These are phyloP conservation scores for Ursus arctos DNA, from an alignment of 2,113 vertebrate species.

Conservation along the genomic window DNA sequence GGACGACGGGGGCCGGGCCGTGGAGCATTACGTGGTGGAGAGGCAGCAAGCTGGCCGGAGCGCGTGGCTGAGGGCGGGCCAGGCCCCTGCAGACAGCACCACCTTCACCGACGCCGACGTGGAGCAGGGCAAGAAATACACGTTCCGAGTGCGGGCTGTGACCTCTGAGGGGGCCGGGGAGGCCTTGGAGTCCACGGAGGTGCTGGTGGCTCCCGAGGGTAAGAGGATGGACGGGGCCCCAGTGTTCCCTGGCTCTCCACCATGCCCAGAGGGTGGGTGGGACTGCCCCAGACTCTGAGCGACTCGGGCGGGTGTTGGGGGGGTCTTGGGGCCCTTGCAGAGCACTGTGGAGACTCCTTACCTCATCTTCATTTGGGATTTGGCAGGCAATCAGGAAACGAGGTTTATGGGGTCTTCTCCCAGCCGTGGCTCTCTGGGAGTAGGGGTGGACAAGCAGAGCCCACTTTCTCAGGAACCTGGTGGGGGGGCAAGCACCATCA, in stretches of 20 bases:
- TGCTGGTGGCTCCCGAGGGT: constrained; percentile 91
- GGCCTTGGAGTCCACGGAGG: constrained; percentile 89
- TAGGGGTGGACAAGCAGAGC: accelerated
- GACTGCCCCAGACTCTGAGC: not conserved
- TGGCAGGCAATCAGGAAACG: too few species aligned
- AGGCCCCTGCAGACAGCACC: constrained; percentile 84
- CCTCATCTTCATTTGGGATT: not conserved
- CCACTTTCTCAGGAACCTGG: accelerated
- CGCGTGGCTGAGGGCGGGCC: constrained; percentile 90
- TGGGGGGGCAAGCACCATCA: accelerated
- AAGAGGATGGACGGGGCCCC: constrained; percentile 43
- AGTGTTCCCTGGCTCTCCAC: accelerated
- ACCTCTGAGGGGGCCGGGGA: constrained; percentile 90
- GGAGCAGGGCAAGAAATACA: constrained; percentile 90
- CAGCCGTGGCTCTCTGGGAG: accelerated
- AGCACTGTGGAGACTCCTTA: accelerated
- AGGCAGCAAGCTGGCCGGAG: constrained; percentile 87
- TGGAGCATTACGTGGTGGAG: constrained; percentile 91
- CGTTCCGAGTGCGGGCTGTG: constrained; percentile 91
- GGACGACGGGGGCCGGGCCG: constrained; percentile 90
- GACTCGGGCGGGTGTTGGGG: not conserved
- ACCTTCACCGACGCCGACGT: constrained; percentile 89
- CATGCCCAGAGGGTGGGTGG: not conserved
- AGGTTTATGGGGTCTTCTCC: not conserved
- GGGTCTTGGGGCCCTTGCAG: not conserved